Conservation (phyloP, 2,888 invertebrate species). For the Habrosyne pyritoides region DNA sequence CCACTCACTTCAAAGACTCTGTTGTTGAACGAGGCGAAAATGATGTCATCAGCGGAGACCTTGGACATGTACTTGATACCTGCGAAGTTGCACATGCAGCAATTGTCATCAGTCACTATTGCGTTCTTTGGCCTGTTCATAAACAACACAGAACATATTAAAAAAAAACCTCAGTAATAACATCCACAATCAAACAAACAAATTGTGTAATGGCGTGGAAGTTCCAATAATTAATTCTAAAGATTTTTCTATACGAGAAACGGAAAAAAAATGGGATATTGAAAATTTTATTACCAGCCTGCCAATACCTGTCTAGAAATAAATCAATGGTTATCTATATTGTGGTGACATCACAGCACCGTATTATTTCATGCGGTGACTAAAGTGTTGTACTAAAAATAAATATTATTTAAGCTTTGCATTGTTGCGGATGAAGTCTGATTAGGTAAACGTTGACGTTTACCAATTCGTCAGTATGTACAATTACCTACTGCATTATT, state of each 20-base stretch:
- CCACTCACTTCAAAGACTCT: conserved; percentile 89
- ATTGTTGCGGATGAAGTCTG: background rate
- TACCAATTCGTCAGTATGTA: background rate
- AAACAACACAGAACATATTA: conserved; percentile 11
- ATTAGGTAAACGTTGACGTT: background rate
- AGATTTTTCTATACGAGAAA: background rate
- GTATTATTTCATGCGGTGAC: background rate
- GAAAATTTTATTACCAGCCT: background rate
- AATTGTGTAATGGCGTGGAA: too few species aligned
- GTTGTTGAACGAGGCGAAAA: conserved; percentile 94
- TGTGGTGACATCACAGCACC: conserved; percentile 5
- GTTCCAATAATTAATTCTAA: too few species aligned
- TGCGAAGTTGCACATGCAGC: conserved; percentile 93
- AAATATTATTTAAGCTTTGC: conserved; percentile 5
- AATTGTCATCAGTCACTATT: conserved; percentile 93
- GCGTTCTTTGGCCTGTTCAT: conserved; percentile 79
- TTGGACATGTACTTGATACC: conserved; percentile 92
- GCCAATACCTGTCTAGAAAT: conserved; percentile 1
- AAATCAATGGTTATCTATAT: background rate
- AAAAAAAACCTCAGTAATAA: background rate
- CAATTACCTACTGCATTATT: background rate
- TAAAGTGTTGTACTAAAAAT: conserved; percentile 2
- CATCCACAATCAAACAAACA: too few species aligned
- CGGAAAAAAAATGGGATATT: too few species aligned
- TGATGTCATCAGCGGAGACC: conserved; percentile 89